Conservation (phyloP, 2,113 vertebrate species). For the Elephas maximus region DNA sequence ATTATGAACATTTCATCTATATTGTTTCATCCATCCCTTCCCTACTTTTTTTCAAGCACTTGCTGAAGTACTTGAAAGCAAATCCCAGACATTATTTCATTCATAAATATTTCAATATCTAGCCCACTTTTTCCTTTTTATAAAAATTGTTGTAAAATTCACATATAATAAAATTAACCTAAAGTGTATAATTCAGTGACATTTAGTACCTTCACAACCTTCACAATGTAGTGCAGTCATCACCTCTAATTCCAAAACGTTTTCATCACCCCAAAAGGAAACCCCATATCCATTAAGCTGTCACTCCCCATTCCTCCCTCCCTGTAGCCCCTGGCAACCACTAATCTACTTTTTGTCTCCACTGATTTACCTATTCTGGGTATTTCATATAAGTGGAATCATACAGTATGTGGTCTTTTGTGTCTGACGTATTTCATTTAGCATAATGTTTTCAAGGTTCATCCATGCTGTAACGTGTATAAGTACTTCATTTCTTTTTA, state of each 20-base stretch:
- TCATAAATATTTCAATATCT: neutral
- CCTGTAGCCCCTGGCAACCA: neutral
- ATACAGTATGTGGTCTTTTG: neutral
- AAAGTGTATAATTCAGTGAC: neutral
- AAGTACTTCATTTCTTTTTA: slow-evolving; percentile 16
- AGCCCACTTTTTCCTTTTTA: neutral
- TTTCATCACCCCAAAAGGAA: neutral
- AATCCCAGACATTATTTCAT: slow-evolving; percentile 16
- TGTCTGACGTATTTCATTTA: neutral
- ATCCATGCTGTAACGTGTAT: neutral
- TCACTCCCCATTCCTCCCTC: neutral
- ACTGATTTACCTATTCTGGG: neutral
- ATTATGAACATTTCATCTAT: neutral
- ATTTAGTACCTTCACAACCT: neutral
- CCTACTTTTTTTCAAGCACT: neutral
- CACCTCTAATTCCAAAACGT: neutral
- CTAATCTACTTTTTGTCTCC: neutral
- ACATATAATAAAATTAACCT: neutral
- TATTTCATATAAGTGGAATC: neutral
- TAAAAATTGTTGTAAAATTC: neutral
- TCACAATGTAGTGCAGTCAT: neutral
- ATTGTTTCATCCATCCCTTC: neutral
- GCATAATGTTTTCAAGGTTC: neutral
- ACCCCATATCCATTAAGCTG: neutral
- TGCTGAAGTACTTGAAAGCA: slow-evolving; percentile 32